Base-by-base conservation (phyloP, 2,113 vertebrate genomes). In the Prinia subflava region DNA sequence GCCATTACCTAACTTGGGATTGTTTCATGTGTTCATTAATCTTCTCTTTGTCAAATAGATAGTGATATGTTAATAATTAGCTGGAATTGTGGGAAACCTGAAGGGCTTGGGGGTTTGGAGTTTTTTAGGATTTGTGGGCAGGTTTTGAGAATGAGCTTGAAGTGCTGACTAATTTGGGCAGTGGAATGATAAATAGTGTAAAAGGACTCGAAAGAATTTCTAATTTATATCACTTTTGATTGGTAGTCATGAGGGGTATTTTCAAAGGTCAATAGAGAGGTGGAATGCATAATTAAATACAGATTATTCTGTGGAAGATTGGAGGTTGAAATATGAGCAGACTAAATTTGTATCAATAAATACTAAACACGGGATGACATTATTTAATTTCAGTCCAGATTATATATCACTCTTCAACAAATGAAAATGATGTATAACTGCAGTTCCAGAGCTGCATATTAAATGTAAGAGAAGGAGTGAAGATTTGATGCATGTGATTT, bases 281-380 rank as follows among this genome's bases (percentile, higher is more conserved):
- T 97, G 92, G 90, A 96, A 97, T 95, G 88, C 96, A 95, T 96
- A 96, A 94, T 95, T 96, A 97, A 96, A 95, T 94, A 93, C 79
- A 92, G 90, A 95, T 96, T 94, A 96, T 90, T 94, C 28, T 12
- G 71, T 33, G 52, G 79, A 83, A 90, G 85, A 96, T 89, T 96
- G 83, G 86, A 94, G 93, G 88, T 78, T 94, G 92, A 97, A 94
- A 94, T 96, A 97, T 64, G 85, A 96, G 85, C 92, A 93, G 93
- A 88, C 95, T 96, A 92, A 90, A 96, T 96, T 96, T 97, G 88
- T 97, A 94, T 95, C 92, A 95, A 93, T 96, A 97, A 96, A 96
- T 95, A 96, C 95, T 94, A 96, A 96, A 94, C 95, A 94, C 53
- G 65, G 85, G 73, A 93, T 93, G 92, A 90, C 79, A 90, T 90